Conservation (phyloP, 2,797 vertebrate species). For the Sitta carolinensis region DNA sequence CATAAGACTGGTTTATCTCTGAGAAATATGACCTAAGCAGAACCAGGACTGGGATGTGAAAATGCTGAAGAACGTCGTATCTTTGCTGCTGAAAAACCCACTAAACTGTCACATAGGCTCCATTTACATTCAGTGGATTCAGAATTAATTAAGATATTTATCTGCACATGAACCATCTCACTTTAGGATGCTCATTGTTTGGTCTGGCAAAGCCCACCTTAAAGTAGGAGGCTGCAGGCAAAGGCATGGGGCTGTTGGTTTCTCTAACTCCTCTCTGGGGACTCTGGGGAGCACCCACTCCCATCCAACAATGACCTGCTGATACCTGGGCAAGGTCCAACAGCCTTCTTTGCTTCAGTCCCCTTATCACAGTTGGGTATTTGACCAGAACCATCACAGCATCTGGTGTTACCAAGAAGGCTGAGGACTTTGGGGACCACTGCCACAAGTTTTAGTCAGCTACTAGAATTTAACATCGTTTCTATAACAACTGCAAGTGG, state of each 20-base stretch:
- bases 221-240: accelerated
- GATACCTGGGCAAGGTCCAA: background rate
- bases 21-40: background rate
- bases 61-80: background rate
- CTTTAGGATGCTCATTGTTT: background rate
- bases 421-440: accelerated
- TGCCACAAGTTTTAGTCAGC: background rate
- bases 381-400: accelerated
- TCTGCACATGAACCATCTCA: background rate
- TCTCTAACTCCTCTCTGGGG: background rate
- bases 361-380: background rate
- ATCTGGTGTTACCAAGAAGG: background rate
- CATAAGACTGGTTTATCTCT: background rate
- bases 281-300: background rate
- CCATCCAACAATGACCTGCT: background rate
- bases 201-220: background rate
- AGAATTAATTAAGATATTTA: background rate
- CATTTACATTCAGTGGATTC: background rate
- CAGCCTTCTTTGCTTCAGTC: background rate
- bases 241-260: background rate
- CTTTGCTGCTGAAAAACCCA: background rate
- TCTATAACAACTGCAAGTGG: background rate
- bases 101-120: background rate
- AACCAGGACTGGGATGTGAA: background rate
- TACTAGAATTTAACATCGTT: background rate